These are phyloP conservation scores for Chymomyza fuscimana DNA, from an alignment of 2,888 invertebrate genomes.

Conservation along the genomic window DNA sequence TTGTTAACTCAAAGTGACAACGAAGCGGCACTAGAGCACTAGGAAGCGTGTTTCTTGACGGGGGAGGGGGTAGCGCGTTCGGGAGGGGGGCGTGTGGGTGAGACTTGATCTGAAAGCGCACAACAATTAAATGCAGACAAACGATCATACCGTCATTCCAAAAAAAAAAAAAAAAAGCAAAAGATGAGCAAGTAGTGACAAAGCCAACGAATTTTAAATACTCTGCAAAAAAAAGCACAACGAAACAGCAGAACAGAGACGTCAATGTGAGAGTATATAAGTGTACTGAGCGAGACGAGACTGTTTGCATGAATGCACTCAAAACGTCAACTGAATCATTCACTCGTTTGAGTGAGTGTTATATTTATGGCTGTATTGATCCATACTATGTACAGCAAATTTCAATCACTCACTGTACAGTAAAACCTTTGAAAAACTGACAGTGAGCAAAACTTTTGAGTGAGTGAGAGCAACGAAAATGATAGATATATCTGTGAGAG, in stretches of 20 bases:
- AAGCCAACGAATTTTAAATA: background rate
- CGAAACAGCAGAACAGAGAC: background rate
- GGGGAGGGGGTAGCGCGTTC: conserved; percentile 12
- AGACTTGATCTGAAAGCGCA: conserved; percentile 6
- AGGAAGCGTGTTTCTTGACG: conserved; percentile 9
- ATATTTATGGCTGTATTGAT: too few species aligned
- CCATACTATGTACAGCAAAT: too few species aligned
- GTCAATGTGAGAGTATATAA: background rate
- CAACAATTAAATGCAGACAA: conserved; percentile 70
- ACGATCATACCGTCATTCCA: conserved; percentile 53
- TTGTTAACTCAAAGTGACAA: conserved; percentile 75
- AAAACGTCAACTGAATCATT: too few species aligned
- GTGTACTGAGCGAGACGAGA: too few species aligned
- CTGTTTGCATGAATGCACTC: too few species aligned
- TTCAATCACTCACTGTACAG: too few species aligned
- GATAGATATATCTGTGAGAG: too few species aligned
- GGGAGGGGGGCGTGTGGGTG: conserved; percentile 9
- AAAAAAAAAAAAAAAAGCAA: conserved; percentile 20
- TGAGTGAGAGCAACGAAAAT: too few species aligned
- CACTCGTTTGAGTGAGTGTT: too few species aligned
- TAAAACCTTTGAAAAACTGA: too few species aligned
- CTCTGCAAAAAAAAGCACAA: background rate
- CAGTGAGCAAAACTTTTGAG: too few species aligned
- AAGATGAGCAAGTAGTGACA: background rate
- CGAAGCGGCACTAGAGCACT: conserved; percentile 30